These are phyloP conservation scores for Simalia tracyae DNA, from an alignment of 2,797 vertebrate genomes.

Conservation along the genomic window DNA sequence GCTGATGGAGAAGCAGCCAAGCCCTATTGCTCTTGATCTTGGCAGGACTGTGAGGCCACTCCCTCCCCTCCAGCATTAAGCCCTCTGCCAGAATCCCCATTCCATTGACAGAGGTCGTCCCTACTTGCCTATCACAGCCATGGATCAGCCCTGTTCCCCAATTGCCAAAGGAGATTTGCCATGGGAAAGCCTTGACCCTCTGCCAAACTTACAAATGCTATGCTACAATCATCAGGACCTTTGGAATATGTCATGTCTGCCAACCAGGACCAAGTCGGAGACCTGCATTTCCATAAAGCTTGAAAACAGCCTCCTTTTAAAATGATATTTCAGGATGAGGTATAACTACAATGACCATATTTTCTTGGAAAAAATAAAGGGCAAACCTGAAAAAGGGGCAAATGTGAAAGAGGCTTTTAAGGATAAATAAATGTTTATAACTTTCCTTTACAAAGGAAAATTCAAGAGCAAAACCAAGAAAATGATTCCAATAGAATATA, in stretches of 20 bases:
- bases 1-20: neutral
- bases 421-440: too few species aligned
- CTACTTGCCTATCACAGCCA: neutral
- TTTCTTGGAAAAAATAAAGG: neutral
- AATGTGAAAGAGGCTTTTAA: neutral
- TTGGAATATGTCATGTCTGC: neutral
- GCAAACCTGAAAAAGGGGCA: neutral
- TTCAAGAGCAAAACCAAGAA: too few species aligned
- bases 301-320: neutral
- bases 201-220: neutral
- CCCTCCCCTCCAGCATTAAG: neutral
- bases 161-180: neutral
- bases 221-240: neutral
- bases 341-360: neutral
- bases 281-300: neutral
- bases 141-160: neutral
- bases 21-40: neutral
- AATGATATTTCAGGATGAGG: neutral
- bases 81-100: neutral
- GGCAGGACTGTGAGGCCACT: neutral
- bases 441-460: too few species aligned
- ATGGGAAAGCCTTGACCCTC: neutral
- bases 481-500: too few species aligned
- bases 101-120: neutral
- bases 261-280: neutral